Conservation (phyloP, 2,113 vertebrate genomes). For the Plestiodon gilberti region DNA sequence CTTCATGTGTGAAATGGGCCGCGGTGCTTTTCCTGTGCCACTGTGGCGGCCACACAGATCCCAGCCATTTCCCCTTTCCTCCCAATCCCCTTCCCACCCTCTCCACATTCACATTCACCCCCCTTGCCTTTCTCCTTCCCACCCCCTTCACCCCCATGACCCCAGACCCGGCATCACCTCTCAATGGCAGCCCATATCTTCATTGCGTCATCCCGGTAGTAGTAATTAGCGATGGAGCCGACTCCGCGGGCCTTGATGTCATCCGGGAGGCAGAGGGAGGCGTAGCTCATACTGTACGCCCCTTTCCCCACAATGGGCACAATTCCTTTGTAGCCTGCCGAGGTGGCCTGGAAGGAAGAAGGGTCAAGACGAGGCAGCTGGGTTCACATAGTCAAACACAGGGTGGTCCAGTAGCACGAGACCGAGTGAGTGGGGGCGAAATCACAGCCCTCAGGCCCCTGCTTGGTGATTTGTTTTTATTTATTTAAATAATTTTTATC, state of each 20-base stretch:
- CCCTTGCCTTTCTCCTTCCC: neutral
- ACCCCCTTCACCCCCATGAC: neutral
- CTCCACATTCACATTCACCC: neutral
- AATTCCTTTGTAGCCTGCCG: neutral
- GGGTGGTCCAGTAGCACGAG: too few species aligned
- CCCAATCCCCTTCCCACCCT: neutral
- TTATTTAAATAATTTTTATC: too few species aligned
- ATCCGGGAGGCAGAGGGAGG: conserved; percentile 65
- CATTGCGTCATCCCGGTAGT: conserved; percentile 75
- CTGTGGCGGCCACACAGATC: too few species aligned
- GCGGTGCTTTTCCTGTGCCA: too few species aligned
- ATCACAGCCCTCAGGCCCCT: too few species aligned
- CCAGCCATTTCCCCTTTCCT: too few species aligned
- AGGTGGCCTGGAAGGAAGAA: neutral
- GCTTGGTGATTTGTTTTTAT: too few species aligned
- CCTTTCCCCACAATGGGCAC: neutral
- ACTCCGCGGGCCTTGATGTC: conserved; percentile 60
- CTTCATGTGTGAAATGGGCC: too few species aligned
- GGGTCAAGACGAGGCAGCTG: too few species aligned
- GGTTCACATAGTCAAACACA: too few species aligned
- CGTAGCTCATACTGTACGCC: conserved; percentile 49
- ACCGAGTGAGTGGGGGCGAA: too few species aligned
- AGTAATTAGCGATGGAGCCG: conserved; percentile 63
- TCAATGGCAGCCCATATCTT: conserved; percentile 71
- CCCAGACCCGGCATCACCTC: conserved; percentile 47